phyloP scores from a whole-genome alignment of 2,797 vertebrate genomes.

The Austrolebias charrua region DNA sequence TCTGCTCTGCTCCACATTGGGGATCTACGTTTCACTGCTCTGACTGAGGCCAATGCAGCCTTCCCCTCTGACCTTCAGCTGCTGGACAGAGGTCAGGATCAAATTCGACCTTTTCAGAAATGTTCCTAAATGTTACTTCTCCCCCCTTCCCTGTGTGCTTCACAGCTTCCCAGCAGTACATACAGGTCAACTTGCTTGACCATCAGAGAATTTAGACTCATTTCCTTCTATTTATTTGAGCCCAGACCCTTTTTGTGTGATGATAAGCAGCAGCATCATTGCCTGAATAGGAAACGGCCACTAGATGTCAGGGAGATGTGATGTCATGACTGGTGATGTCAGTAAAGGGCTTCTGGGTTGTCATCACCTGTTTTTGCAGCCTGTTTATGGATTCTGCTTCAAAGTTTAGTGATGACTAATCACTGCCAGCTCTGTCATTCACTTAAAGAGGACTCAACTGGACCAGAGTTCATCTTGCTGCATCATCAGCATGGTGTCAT shows the following conservation, averaged over 20 bases:
- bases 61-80: conserved; percentile 89
- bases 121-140: background rate
- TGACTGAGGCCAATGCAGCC: conserved; percentile 84
- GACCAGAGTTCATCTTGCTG: conserved; percentile 34
- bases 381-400: conserved; percentile 54
- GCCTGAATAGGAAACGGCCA: conserved; percentile 40
- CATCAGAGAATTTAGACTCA: conserved; percentile 9
- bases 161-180: conserved; percentile 14
- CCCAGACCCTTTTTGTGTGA: conserved; percentile 50
- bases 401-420: conserved; percentile 63
- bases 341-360: conserved; percentile 34
- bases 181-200: conserved; percentile 47
- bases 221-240: conserved; percentile 19
- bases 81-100: conserved; percentile 90
- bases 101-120: background rate
- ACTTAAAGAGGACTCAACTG: conserved; percentile 24
- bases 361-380: conserved; percentile 49
- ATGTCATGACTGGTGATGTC: conserved; percentile 58
- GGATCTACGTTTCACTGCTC: conserved; percentile 84
- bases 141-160: conserved; percentile 18
- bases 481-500: conserved; percentile 38
- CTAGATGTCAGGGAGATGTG: conserved; percentile 59
- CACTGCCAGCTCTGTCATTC: conserved; percentile 42
- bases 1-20: conserved; percentile 89
- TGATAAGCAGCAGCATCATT: conserved; percentile 72